Conservation (phyloP, 2,113 vertebrate species). For the Chamaea fasciata region DNA sequence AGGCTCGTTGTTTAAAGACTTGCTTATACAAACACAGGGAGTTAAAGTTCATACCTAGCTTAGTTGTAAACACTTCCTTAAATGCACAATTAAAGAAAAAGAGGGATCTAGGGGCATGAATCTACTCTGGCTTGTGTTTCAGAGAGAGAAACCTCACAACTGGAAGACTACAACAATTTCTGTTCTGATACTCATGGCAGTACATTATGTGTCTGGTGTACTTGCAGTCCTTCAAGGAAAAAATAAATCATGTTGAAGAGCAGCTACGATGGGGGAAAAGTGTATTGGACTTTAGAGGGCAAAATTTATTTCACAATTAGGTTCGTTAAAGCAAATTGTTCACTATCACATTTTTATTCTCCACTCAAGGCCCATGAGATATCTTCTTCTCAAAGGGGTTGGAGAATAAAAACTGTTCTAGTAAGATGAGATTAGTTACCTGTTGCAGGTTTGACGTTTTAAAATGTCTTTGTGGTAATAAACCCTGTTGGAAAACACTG, state of each 20-base stretch:
- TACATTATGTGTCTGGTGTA: not conserved
- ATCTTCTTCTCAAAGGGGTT: not conserved
- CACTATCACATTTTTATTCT: not conserved
- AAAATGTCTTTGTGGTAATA: not conserved
- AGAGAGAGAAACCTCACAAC: not conserved
- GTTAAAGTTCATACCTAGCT: not conserved
- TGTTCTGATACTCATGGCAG: not conserved
- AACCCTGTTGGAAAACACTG: not conserved
- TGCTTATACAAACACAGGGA: not conserved
- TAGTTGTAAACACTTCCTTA: not conserved
- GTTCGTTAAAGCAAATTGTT: not conserved
- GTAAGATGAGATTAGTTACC: not conserved
- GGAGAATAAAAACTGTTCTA: not conserved
- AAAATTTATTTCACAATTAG: not conserved
- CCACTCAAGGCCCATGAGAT: not conserved
- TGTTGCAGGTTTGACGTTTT: not conserved
- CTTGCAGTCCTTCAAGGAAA: not conserved
- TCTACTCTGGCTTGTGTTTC: not conserved
- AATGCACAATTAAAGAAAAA: not conserved
- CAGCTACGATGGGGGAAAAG: not conserved
- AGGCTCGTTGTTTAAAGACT: not conserved
- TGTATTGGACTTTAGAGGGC: not conserved
- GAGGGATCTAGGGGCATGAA: not conserved
- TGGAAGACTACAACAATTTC: not conserved
- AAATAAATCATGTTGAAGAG: not conserved